Evolutionary conservation across 2,797 vertebrate species (phyloP).

Genomic region (Poeciliopsis presidionis): DNA sequence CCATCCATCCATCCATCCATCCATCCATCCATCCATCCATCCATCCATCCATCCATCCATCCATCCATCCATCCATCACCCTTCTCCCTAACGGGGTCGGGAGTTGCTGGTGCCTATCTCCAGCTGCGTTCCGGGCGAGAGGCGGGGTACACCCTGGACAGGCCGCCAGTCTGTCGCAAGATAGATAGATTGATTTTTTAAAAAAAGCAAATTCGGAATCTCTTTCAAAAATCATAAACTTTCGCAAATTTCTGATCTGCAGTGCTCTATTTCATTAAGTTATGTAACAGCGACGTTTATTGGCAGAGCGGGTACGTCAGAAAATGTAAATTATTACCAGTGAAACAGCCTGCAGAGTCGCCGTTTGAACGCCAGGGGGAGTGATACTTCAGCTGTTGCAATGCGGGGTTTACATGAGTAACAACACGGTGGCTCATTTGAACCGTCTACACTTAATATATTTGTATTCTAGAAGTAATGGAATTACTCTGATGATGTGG

Average conservation of each 20-base stretch:
- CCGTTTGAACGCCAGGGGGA: slow-evolving; percentile 58
- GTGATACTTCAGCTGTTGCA: slow-evolving; percentile 35
- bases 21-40: no score
- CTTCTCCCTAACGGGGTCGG: no score
- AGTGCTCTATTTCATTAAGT: slow-evolving; percentile 8
- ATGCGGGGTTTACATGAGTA: neutral
- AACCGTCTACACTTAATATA: neutral
- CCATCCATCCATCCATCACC: no score
- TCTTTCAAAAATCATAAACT: neutral
- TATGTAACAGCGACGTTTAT: slow-evolving; percentile 35
- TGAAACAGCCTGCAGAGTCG: slow-evolving; percentile 16
- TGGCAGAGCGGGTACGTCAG: slow-evolving; percentile 15
- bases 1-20: no score
- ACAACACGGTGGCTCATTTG: neutral
- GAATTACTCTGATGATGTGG: neutral
- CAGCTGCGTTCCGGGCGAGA: no score
- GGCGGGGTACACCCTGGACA: no score
- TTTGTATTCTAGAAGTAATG: neutral
- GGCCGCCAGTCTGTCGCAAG: no score
- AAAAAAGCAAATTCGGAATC: neutral
- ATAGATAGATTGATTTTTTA: no score
- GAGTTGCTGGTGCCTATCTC: no score
- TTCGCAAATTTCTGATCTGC: neutral
- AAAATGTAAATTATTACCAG: slow-evolving; percentile 28
- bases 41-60: no score